Evolutionary conservation across 1,140 invertebrate species (phyloP).

Genomic region (Colletes latitarsis): DNA sequence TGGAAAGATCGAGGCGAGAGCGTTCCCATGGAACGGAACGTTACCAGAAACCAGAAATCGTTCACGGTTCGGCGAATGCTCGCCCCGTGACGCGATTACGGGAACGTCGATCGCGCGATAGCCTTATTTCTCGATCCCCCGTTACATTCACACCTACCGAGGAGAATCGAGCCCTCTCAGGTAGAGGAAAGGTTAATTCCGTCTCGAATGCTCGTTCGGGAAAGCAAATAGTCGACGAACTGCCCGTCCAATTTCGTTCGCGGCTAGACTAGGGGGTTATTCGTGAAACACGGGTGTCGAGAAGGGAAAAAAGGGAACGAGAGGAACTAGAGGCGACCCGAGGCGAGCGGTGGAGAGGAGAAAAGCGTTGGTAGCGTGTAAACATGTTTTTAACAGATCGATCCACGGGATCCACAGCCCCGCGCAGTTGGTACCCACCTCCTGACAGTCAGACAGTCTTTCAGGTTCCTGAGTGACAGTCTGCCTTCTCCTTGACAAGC

Average conservation of each 20-base stretch:
- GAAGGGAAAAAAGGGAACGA: neutral
- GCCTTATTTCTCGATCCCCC: neutral
- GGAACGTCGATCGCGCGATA: neutral
- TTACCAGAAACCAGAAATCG: neutral
- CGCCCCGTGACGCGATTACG: neutral
- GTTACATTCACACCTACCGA: constrained; percentile 20
- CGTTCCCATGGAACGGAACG: neutral
- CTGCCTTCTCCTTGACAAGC: constrained; percentile 74
- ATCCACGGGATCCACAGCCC: constrained; percentile 47
- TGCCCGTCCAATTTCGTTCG: constrained; percentile 40
- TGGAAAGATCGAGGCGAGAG: neutral
- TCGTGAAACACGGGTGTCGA: constrained; percentile 19
- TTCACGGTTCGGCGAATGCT: neutral
- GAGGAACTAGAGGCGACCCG: neutral
- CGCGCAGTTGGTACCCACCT: constrained; percentile 29
- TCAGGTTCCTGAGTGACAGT: constrained; percentile 64
- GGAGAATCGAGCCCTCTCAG: neutral
- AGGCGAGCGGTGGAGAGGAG: constrained; percentile 28
- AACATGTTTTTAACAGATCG: constrained; percentile 71
- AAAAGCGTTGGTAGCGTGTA: constrained; percentile 67
- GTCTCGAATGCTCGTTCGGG: constrained; percentile 1
- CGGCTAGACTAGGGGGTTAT: constrained; percentile 7
- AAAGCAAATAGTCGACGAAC: constrained; percentile 35
- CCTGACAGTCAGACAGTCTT: constrained; percentile 64
- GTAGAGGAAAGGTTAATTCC: constrained; percentile 25